A percentile compares a stretch with the other conserved stretches of the same genome.
phyloP scores from a whole-genome alignment of 2,797 vertebrate species.

The Gallinago stenura region DNA sequence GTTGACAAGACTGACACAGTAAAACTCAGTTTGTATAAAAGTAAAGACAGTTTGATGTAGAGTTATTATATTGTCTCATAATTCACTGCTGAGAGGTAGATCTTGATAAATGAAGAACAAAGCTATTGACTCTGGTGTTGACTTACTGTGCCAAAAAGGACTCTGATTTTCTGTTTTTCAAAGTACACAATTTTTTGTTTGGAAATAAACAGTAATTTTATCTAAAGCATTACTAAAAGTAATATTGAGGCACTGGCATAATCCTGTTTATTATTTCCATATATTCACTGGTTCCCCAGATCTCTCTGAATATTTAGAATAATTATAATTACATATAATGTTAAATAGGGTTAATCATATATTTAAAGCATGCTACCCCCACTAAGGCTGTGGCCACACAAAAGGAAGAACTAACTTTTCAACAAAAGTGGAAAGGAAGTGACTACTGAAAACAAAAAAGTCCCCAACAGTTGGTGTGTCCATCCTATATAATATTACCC shows the following conservation, averaged over 20 bases:
- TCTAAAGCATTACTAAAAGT: conserved; percentile 67
- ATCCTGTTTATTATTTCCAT: conserved; percentile 32
- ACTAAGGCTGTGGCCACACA: neutral
- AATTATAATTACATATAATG: conserved; percentile 24
- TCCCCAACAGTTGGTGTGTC: neutral
- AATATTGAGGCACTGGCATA: conserved; percentile 53
- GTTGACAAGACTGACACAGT: conserved; percentile 85
- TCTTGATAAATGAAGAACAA: conserved; percentile 80
- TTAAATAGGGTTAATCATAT: conserved; percentile 55
- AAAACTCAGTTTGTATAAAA: conserved; percentile 83
- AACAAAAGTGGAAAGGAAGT: neutral
- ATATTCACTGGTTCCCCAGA: neutral
- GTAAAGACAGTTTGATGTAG: conserved; percentile 81
- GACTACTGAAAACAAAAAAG: neutral
- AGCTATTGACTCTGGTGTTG: conserved; percentile 77
- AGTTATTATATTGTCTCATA: conserved; percentile 82
- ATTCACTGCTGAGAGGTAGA: conserved; percentile 71
- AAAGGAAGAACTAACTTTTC: conserved; percentile 10
- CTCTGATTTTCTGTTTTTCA: conserved; percentile 72
- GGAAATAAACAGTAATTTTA: conserved; percentile 84
- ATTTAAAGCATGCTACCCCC: neutral
- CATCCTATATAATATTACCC: neutral
- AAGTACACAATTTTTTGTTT: conserved; percentile 76
- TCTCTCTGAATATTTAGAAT: neutral
- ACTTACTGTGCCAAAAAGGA: conserved; percentile 79